phyloP scores from a whole-genome alignment of 37 sponge, comb jelly and placozoan genomes.

The Beroe ovata region DNA sequence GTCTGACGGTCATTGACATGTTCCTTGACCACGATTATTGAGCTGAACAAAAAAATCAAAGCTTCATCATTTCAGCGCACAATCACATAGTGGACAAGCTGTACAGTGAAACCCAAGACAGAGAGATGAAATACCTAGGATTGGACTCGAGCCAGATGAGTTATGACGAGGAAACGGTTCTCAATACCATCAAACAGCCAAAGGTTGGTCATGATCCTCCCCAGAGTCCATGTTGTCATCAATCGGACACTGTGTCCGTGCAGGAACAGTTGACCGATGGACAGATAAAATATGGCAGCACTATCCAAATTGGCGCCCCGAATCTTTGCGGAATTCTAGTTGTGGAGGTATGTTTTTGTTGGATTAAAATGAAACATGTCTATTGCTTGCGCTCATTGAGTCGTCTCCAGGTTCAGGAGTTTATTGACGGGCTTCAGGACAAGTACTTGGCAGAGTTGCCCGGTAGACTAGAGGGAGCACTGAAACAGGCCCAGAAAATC shows the following conservation, averaged over 20 bases:
- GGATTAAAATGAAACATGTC: too few species aligned
- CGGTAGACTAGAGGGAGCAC: not conserved
- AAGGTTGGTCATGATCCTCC: constrained; percentile 10
- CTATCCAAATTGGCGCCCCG: too few species aligned
- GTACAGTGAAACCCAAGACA: not conserved
- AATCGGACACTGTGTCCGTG: not conserved
- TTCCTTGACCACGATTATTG: too few species aligned
- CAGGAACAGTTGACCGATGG: too few species aligned
- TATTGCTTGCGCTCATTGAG: too few species aligned
- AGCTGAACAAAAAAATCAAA: not conserved
- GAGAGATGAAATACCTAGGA: not conserved
- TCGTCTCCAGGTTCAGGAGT: constrained; percentile 47
- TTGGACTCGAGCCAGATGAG: not conserved
- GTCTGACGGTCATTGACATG: too few species aligned
- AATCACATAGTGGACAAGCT: not conserved
- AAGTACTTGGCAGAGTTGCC: constrained; percentile 1
- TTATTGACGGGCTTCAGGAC: constrained; percentile 16
- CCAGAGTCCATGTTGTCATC: too few species aligned
- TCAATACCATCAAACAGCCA: not conserved
- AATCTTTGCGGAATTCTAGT: too few species aligned
- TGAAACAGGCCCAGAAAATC: not conserved
- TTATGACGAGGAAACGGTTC: constrained; percentile 1
- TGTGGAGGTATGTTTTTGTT: too few species aligned
- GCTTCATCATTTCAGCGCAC: constrained; percentile 3
- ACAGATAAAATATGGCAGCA: too few species aligned